Evolutionary conservation across 2,888 invertebrate species (phyloP).

Genomic region (Griposia aprilina): DNA sequence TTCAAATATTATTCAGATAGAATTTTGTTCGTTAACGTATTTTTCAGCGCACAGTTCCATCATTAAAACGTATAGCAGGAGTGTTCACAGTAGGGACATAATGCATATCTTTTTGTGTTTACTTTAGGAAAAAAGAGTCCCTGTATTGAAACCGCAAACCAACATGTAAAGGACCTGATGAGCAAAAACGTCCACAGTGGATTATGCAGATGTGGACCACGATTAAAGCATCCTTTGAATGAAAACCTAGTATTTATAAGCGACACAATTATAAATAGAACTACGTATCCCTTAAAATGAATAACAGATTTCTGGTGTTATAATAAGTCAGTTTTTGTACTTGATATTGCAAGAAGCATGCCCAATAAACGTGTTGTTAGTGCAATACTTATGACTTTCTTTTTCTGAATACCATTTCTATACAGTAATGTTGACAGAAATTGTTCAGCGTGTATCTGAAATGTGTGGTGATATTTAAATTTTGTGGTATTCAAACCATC

Average conservation of each 20-base stretch:
- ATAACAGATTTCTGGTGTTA: background rate
- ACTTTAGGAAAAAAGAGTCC: background rate
- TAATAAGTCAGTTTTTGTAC: background rate
- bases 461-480: background rate
- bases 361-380: background rate
- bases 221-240: slow-evolving; percentile 1
- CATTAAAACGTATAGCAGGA: slow-evolving; percentile 6
- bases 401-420: background rate
- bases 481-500: background rate
- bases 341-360: background rate
- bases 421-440: background rate
- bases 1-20: background rate
- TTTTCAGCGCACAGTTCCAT: slow-evolving; percentile 1
- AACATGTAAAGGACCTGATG: background rate
- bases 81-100: background rate
- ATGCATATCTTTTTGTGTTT: background rate
- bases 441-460: background rate
- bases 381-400: background rate
- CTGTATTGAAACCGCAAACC: background rate
- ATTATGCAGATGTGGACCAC: background rate
- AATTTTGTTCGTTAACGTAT: background rate
- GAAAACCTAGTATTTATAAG: background rate
- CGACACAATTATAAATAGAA: background rate
- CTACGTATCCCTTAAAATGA: background rate
- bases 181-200: background rate